Evolutionary conservation across 2,113 vertebrate genomes (phyloP).

Genomic region (Forbesichthys agassizii): DNA sequence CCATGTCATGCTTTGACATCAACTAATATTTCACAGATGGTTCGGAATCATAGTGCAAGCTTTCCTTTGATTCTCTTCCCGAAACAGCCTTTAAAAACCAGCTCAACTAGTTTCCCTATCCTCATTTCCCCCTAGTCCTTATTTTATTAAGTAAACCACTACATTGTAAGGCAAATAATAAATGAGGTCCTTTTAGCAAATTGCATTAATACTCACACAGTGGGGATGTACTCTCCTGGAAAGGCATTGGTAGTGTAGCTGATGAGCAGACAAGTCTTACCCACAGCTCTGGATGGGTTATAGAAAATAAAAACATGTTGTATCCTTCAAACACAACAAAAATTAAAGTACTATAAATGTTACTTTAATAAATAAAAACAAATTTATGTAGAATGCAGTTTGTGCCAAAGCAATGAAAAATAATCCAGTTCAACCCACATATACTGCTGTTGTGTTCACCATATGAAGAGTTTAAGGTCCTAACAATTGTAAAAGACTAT

Average conservation of each 20-base stretch:
- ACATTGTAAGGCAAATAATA: neutral
- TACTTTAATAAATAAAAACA: too few species aligned
- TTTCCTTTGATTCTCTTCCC: neutral
- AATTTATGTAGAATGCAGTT: too few species aligned
- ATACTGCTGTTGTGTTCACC: too few species aligned
- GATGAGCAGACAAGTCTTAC: slow-evolving; percentile 99
- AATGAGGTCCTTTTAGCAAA: neutral
- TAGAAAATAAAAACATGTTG: neutral
- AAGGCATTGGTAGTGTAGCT: slow-evolving; percentile 99
- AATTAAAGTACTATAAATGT: too few species aligned
- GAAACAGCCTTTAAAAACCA: neutral
- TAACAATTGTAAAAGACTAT: too few species aligned
- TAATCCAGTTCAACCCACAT: too few species aligned
- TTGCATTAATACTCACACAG: slow-evolving; percentile 87
- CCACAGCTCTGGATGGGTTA: slow-evolving; percentile 86
- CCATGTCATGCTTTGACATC: neutral
- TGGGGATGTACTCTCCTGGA: slow-evolving; percentile 98
- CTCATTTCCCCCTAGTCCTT: neutral
- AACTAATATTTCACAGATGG: neutral
- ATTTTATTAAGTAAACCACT: neutral
- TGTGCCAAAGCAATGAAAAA: too few species aligned
- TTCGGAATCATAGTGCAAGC: neutral
- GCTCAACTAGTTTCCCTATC: neutral
- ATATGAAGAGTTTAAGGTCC: too few species aligned
- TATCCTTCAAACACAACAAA: too few species aligned